Percentiles rank a stretch among this genome's conserved stretches.
phyloP scores from a whole-genome alignment of 2,113 vertebrate species.

The Lampris megalopsis region DNA sequence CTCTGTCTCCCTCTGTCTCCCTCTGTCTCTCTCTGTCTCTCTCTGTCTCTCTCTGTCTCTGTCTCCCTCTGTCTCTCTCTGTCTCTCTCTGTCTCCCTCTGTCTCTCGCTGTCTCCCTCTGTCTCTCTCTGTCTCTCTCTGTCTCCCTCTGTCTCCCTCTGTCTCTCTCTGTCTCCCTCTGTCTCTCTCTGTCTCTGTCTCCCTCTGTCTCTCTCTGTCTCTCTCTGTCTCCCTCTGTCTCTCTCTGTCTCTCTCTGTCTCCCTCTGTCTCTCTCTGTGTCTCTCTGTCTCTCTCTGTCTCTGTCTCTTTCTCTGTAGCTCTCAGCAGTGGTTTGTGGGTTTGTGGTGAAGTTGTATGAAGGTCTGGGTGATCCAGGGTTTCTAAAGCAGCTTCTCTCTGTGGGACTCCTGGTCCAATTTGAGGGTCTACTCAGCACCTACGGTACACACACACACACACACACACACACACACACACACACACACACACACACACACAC shows the following conservation, averaged over 20 bases:
- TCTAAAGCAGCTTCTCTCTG: constrained; percentile 86
- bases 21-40: too few species aligned
- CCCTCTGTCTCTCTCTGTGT: neutral
- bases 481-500: constrained; percentile 20
- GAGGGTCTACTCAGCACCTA: constrained; percentile 92
- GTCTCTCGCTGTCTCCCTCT: too few species aligned
- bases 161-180: too few species aligned
- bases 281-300: constrained; percentile 54
- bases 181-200: neutral
- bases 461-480: constrained; percentile 27
- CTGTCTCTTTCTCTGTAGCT: constrained; percentile 74
- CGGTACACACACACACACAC: constrained; percentile 71
- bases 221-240: neutral
- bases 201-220: neutral
- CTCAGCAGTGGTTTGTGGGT: constrained; percentile 86
- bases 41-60: too few species aligned
- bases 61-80: too few species aligned
- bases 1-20: too few species aligned
- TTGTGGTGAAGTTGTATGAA: constrained; percentile 86
- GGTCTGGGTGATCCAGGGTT: constrained; percentile 85
- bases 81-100: too few species aligned
- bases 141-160: too few species aligned
- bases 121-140: too few species aligned
- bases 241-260: too few species aligned
- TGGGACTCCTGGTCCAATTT: constrained; percentile 88